Base-by-base conservation (phyloP, 2,888 invertebrate genomes). In the Rhagonycha fulva region DNA sequence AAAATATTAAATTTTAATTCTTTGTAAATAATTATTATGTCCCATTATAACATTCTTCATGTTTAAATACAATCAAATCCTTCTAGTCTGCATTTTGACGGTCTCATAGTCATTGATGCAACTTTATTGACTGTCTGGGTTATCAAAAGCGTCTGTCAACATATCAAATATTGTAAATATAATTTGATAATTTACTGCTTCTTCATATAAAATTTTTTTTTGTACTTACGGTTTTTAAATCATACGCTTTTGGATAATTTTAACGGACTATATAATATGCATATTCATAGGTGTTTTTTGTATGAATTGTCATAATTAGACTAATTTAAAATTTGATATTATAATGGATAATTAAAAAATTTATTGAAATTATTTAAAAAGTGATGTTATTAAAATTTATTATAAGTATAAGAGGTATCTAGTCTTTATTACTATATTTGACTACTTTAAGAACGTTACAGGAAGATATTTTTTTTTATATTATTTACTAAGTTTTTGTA, bases 41-140 rank as follows among this genome's bases (percentile, higher is more conserved):
- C 19, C 23, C 23, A 62, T 62, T 62, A 19, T 24, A 66, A 66
- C 23, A 69, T 19, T 71, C 60, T 80, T 80, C 83, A 82, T 84
- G 80, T 81, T 80, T 82, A 76, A 81, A 84, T 24, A 85, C 84
- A 84, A 84, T 84, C 83, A 83, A 81, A 82, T 79, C 83, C 82
- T 83, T 82, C 84, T 84, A 85, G 84, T 84, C 84, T 83, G 83
- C 80, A 79, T 81, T 80, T 80, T 74, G 71, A 71, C 73, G 19
- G 14, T 12, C 68, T 62, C 14, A 61, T 24, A 24, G 75, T 28
- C 63, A 60, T 62, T 30, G 61, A 66, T 76, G 71, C 76, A 71
- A 71, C 70, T 72, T 76, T 24, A 67, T 70, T 68, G 32, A 61
- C 62, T 69, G 63, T 26, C 26, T 66, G 23, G 11, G 24, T 26